Base-by-base conservation (phyloP, 2,113 vertebrate species). In the Dipodomys ordii region DNA sequence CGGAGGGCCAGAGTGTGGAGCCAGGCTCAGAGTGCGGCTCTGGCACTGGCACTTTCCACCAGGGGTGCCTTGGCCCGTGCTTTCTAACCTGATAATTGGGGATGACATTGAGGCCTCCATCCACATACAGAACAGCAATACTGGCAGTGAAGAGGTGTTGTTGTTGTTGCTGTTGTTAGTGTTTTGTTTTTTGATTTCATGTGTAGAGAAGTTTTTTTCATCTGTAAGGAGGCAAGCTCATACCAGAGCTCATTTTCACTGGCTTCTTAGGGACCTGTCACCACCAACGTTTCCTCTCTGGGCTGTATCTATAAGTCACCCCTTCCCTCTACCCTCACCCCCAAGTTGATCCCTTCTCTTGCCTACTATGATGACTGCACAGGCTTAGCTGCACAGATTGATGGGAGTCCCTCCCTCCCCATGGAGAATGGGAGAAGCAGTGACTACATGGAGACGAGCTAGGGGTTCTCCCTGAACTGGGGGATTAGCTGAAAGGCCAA, bases 181-280 rank as follows among this genome's bases (percentile, higher is more conserved):
- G 16, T 89, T 85, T 35, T 78, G 86, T 23, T 65, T 88, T 82
- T 92, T 82, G 25, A 68, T 80, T 89, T 80, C 90, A 60, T 85
- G 32, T 77, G 22, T 67, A 44, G 81, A 77, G 57, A 76, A 6
- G 4, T 35, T 18, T 87, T 18, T 87, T 82, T 68, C n/a, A 87
- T 83, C 53, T 89, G 27, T 62, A 85, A 73, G 44, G 81, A 85
- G 30, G 86, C 69, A 92, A 80, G 69, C 64, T 46, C 53, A 83
- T 19, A 62, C 16, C 64, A 67, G 69, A 92, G 44, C 28, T 92
- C 64, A n/a, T 83, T 86, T 44, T 76, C 82, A 30, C 73, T 76
- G 74, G 68, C 44, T 88, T 88, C 62, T 77, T 20, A 0, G 68
- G 60, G 30, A 57, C 86, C 79, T 65, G 74, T 49, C 3, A 3